Evolutionary conservation across 2,797 vertebrate species (phyloP).

Genomic region (Neosilurus mollespiculum): DNA sequence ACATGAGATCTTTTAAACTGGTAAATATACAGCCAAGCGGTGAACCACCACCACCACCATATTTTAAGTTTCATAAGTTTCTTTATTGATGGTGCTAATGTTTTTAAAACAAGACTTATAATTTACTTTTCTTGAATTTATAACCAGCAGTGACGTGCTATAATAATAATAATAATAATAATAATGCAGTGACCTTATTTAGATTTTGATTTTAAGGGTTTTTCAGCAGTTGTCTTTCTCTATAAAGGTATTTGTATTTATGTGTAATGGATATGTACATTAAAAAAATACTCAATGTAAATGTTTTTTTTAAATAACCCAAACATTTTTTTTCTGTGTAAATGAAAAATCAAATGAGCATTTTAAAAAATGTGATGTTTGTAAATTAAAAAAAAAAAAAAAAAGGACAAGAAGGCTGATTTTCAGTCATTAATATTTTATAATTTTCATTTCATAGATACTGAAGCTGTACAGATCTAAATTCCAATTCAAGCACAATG

Average conservation of each 20-base stretch:
- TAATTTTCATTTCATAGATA: conserved; percentile 85
- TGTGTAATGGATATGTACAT: conserved; percentile 26
- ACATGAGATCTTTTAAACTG: not conserved
- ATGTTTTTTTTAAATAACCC: not conserved
- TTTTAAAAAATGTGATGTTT: too few species aligned
- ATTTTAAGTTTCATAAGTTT: too few species aligned
- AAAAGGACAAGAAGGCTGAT: conserved; percentile 44
- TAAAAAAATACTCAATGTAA: conserved; percentile 13
- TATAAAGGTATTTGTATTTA: conserved; percentile 29
- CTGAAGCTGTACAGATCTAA: conserved; percentile 77
- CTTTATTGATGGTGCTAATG: conserved; percentile 55
- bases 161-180: not conserved
- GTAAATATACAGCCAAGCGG: not conserved
- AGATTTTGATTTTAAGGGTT: not conserved
- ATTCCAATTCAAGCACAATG: conserved; percentile 79
- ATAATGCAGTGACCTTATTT: not conserved
- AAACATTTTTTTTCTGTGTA: too few species aligned
- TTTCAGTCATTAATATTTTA: conserved; percentile 71
- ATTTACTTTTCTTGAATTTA: not conserved
- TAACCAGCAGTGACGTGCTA: not conserved
- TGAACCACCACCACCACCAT: too few species aligned
- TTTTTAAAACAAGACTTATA: not conserved
- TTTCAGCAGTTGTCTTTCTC: not conserved
- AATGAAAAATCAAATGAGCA: too few species aligned
- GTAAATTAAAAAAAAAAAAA: conserved; percentile 23